Conservation (phyloP, 2,888 invertebrate genomes). For the Phyllotreta striolata region DNA sequence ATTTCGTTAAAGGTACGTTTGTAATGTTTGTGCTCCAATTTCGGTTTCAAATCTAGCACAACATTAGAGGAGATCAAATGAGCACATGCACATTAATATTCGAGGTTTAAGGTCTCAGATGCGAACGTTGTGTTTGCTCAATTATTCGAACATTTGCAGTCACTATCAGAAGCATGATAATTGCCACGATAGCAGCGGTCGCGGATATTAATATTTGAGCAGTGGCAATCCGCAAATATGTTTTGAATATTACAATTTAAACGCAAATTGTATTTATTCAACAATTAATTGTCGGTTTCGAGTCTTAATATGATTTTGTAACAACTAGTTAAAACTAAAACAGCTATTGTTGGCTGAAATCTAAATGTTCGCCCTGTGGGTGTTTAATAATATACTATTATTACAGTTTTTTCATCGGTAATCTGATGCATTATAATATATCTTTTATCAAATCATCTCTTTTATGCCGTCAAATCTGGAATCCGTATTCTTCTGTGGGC, state of each 20-base stretch:
- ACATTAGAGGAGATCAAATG: conserved; percentile 22
- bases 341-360: too few species aligned
- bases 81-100: conserved; percentile 22
- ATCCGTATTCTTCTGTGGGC: too few species aligned
- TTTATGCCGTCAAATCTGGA: too few species aligned
- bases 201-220: conserved; percentile 19
- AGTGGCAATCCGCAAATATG: conserved; percentile 9
- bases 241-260: background rate
- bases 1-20: too few species aligned
- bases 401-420: too few species aligned
- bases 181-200: conserved; percentile 10
- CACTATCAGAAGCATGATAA: conserved; percentile 15
- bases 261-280: background rate
- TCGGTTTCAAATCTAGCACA: conserved; percentile 3
- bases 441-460: too few species aligned
- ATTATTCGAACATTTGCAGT: conserved; percentile 22
- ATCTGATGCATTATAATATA: too few species aligned
- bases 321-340: conserved; percentile 4
- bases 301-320: background rate
- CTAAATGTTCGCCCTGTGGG: too few species aligned
- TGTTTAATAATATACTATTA: too few species aligned
- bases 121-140: conserved; percentile 30
- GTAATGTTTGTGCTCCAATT: too few species aligned
- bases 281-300: conserved; percentile 3
- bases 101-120: conserved; percentile 30